Percentiles rank a stretch among this genome's conserved stretches.
Evolutionary conservation across 1,140 invertebrate genomes (phyloP).

Genomic region (Ceratina calcarata): DNA sequence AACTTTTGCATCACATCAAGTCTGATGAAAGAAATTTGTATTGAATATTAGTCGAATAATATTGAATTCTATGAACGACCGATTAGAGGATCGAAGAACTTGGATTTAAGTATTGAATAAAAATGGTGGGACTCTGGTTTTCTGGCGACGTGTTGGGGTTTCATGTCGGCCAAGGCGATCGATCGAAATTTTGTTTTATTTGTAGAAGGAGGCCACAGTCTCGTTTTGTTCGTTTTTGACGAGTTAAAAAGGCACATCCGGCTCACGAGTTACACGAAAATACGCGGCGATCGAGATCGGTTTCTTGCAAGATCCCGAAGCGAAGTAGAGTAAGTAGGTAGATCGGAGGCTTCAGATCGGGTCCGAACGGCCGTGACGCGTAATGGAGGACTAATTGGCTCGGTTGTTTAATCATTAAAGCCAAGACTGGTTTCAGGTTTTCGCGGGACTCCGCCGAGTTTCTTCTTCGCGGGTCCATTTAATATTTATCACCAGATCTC

Average conservation of each 20-base stretch:
- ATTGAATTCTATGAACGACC: too few species aligned
- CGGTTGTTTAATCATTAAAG: not conserved
- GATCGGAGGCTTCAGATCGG: not conserved
- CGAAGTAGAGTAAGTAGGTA: not conserved
- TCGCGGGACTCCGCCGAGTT: not conserved
- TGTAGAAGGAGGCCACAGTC: not conserved
- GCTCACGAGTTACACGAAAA: not conserved
- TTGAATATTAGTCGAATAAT: too few species aligned
- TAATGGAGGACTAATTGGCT: slow-evolving; percentile 18
- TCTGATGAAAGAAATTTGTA: too few species aligned
- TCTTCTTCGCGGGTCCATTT: not conserved
- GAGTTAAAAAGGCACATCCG: slow-evolving; percentile 1
- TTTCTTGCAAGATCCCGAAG: not conserved
- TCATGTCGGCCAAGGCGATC: slow-evolving; percentile 20
- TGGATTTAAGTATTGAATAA: not conserved
- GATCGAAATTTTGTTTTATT: slow-evolving; percentile 23
- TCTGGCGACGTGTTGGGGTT: not conserved
- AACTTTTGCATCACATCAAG: too few species aligned
- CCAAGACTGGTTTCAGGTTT: not conserved
- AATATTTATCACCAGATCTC: not conserved
- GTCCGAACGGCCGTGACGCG: not conserved
- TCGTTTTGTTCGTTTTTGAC: not conserved
- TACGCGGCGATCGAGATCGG: not conserved
- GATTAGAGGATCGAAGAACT: not conserved
- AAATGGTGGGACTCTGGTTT: not conserved